Percentiles rank a stretch among this genome's conserved stretches.
phyloP scores from a whole-genome alignment of 2,888 invertebrate species.

The Acleris literana region DNA sequence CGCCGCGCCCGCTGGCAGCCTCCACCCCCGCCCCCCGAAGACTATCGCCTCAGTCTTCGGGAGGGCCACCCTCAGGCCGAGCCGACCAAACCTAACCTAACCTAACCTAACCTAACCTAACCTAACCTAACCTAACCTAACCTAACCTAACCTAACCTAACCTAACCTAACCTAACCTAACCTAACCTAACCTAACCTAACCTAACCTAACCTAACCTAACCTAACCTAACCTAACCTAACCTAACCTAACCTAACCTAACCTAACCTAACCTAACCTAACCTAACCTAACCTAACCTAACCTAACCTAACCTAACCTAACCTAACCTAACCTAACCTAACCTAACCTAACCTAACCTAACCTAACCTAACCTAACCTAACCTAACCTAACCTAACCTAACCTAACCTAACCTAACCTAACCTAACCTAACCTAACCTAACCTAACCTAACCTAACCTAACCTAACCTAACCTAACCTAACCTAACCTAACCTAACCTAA shows the following conservation, averaged over 20 bases:
- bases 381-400: conserved; percentile 1
- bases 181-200: not conserved
- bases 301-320: not conserved
- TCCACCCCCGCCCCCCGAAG: too few species aligned
- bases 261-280: not conserved
- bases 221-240: conserved; percentile 1
- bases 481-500: too few species aligned
- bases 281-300: conserved; percentile 3
- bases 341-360: conserved; percentile 3
- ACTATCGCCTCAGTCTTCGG: too few species aligned
- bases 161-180: conserved; percentile 1
- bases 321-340: not conserved
- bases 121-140: conserved; percentile 3
- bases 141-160: conserved; percentile 3
- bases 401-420: not conserved
- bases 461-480: too few species aligned
- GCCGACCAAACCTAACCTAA: not conserved
- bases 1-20: too few species aligned
- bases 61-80: too few species aligned
- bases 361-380: conserved; percentile 1
- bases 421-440: not conserved
- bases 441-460: too few species aligned
- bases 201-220: conserved; percentile 1
- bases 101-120: conserved; percentile 1
- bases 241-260: not conserved